Evolutionary conservation across 2,888 invertebrate species (phyloP).

Genomic region (Cerceris ruficornis): DNA sequence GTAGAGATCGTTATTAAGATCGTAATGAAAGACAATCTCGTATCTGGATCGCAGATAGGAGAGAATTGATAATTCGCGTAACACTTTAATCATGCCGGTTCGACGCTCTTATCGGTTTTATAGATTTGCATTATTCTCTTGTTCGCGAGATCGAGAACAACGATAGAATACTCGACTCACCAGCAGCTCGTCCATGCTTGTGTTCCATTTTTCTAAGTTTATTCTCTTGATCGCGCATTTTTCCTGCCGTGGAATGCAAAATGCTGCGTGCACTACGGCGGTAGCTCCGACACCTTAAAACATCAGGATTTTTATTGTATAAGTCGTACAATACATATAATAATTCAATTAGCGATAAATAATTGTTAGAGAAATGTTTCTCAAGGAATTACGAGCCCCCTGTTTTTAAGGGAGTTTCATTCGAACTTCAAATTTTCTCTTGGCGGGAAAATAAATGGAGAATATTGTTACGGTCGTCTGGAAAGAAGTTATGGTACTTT

Average conservation of each 20-base stretch:
- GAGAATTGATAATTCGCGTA: too few species aligned
- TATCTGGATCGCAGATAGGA: too few species aligned
- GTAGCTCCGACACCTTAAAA: slow-evolving; percentile 96
- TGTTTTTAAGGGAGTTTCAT: too few species aligned
- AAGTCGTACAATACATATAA: background rate
- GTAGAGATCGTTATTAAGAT: too few species aligned
- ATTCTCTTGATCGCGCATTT: slow-evolving; percentile 99
- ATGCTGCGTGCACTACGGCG: slow-evolving; percentile 96
- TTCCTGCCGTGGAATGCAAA: slow-evolving; percentile 94
- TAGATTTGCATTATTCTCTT: background rate
- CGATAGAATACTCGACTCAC: slow-evolving; percentile 83
- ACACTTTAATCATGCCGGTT: background rate
- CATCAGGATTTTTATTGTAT: background rate
- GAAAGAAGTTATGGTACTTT: too few species aligned
- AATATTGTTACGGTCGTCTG: too few species aligned
- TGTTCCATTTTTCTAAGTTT: slow-evolving; percentile 99
- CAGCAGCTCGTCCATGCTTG: slow-evolving; percentile 98
- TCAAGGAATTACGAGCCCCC: too few species aligned
- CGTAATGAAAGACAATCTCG: too few species aligned
- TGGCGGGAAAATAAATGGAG: too few species aligned
- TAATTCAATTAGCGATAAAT: too few species aligned
- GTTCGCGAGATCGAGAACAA: background rate
- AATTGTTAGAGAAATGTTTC: too few species aligned
- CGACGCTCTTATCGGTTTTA: background rate
- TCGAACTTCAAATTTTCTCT: too few species aligned